These are phyloP conservation scores for Loriculus beryllinus DNA, from an alignment of 2,797 vertebrate species.

Conservation along the genomic window DNA sequence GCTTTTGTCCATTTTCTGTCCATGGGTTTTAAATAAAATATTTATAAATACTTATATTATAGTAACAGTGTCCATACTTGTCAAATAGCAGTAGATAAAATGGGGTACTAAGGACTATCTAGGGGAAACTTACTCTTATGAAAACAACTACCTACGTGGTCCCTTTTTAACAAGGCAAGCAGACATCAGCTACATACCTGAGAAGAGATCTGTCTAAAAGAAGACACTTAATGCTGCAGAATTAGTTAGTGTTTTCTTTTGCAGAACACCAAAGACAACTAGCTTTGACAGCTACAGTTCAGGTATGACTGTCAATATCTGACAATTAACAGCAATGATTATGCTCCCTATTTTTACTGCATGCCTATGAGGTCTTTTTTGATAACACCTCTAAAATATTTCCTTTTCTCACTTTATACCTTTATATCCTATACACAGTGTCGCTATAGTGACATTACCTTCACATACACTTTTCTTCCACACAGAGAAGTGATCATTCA, in stretches of 20 bases:
- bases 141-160: background rate
- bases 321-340: background rate
- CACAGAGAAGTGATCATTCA: background rate
- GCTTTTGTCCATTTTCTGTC: background rate
- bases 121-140: background rate
- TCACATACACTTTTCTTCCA: background rate
- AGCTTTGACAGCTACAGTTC: background rate
- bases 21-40: background rate
- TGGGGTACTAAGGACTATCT: background rate
- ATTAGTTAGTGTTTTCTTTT: background rate
- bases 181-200: background rate
- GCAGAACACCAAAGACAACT: background rate
- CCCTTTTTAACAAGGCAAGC: background rate
- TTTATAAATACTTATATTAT: background rate
- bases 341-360: background rate
- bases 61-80: fast-evolving
- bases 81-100: background rate
- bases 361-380: background rate
- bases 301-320: background rate
- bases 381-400: background rate
- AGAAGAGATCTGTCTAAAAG: background rate
- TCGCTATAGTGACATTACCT: background rate
- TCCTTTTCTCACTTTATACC: background rate
- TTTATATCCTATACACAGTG: background rate
- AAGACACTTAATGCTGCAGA: background rate